Base-by-base conservation (phyloP, 2,888 invertebrate species). In the Marronus borbonicus region DNA sequence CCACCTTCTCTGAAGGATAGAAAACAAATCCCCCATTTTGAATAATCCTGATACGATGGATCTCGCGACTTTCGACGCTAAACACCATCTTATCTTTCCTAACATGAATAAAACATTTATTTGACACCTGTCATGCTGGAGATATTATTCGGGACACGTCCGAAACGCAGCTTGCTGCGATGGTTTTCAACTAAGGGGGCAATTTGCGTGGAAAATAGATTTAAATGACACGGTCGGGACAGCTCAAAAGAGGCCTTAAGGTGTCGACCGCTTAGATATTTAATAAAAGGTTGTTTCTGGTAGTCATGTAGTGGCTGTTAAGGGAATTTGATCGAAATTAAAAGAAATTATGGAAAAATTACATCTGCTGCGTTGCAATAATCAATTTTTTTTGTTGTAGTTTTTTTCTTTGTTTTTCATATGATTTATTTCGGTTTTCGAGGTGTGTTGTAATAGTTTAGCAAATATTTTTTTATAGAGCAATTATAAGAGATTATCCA, bases 61-160 rank as follows among this genome's bases (percentile, higher is more conserved):
- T n/a, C 58, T 58, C 20, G 17, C 58, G 58, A 20, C 17, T 76
- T 66, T 28, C 66, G 14, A 24, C 50, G 31, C 31, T 36, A 76
- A 68, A 36, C 66, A 17, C 39, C 14, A 68, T 68, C 58, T 76
- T 66, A 36, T 66, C 58, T 31, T 39, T 39, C 52, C 24, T 7
- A 49, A 24, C 60, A 62, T 74, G 74, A 74, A 68, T 68, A 68
- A 62, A 49, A 62, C 62, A 62, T 74, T 74, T 60, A 60, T 60
- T 62, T 74, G 74, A 74, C 49, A 74, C 62, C 60, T 36, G 74
- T 44, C 44, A 36, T 31, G 10, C n/a, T 31, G 60, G 44, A 24
- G 39, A 60, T 62, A 50, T 52, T 52, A 52, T 60, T 74, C 49
- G 36, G 24, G 14, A 1, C 49, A 64, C 28, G 49, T 39, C 36